phyloP scores from a whole-genome alignment of 2,113 vertebrate genomes.

The Isichthys henryi region DNA sequence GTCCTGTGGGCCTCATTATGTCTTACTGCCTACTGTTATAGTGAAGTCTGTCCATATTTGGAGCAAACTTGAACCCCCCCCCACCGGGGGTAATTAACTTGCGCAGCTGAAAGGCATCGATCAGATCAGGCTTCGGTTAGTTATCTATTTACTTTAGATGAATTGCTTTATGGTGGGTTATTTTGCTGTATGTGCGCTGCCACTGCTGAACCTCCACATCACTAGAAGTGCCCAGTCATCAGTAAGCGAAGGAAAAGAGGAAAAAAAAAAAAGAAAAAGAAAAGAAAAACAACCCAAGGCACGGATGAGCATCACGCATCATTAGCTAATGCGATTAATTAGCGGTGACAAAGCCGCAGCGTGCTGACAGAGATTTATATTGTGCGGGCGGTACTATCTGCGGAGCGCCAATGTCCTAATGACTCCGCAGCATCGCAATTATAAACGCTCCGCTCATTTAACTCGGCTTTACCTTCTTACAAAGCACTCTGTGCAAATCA shows the following conservation, averaged over 20 bases:
- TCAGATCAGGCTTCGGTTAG: neutral
- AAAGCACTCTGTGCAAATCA: neutral
- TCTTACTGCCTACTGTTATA: constrained; percentile 2
- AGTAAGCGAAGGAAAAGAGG: neutral
- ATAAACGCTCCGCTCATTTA: neutral
- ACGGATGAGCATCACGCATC: neutral
- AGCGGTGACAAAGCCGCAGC: neutral
- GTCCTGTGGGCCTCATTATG: neutral
- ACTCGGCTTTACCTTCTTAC: neutral
- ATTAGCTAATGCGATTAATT: neutral
- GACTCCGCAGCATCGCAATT: neutral
- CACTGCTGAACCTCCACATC: neutral
- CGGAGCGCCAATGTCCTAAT: neutral
- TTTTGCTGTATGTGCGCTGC: neutral
- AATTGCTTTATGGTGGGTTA: neutral
- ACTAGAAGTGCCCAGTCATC: neutral
- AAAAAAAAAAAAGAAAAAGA: neutral
- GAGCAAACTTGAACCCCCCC: neutral
- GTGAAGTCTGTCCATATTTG: neutral
- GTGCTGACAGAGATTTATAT: neutral
- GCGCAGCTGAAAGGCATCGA: neutral
- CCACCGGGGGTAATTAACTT: neutral
- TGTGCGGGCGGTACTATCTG: neutral
- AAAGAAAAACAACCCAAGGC: neutral
- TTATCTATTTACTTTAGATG: neutral